phyloP scores from a whole-genome alignment of 2,888 invertebrate species.

The Stenoptilia bipunctidactyla region DNA sequence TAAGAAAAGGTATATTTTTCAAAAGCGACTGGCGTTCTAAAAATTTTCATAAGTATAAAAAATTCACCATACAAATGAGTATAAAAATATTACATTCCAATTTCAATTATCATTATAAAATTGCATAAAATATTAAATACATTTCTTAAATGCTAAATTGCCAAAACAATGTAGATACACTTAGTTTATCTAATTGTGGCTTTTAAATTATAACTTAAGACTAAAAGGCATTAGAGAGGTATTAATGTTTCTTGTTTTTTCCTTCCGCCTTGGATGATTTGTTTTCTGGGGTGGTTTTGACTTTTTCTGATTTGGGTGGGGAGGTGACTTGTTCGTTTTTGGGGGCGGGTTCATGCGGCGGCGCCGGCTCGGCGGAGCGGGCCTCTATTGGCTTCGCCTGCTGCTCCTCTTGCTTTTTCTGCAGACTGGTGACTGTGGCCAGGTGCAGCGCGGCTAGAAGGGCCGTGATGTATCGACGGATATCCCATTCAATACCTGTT shows the following conservation, averaged over 20 bases:
- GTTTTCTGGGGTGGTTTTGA: conserved; percentile 49
- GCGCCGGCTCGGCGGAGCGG: conserved; percentile 23
- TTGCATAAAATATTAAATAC: conserved; percentile 25
- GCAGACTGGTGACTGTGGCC: conserved; percentile 47
- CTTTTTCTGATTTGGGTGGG: conserved; percentile 37
- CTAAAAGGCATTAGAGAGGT: conserved; percentile 13
- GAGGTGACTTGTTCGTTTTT: conserved; percentile 21
- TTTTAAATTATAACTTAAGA: conserved; percentile 3
- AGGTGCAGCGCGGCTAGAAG: conserved; percentile 54
- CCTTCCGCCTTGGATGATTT: conserved; percentile 29
- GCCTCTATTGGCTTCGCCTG: conserved; percentile 19
- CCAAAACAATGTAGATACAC: conserved; percentile 44
- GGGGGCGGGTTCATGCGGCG: conserved; percentile 18
- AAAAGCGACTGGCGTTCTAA: too few species aligned
- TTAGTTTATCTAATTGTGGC: conserved; percentile 40
- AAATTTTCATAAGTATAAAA: neutral
- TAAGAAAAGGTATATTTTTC: too few species aligned
- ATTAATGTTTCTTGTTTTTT: conserved; percentile 13
- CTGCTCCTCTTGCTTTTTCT: conserved; percentile 27
- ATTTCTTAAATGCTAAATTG: conserved; percentile 27
- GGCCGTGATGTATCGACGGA: conserved; percentile 53
- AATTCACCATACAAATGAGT: conserved; percentile 9
- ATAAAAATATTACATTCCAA: conserved; percentile 16
- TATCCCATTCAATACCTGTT: conserved; percentile 53
- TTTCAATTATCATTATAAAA: conserved; percentile 1